Percentiles rank a stretch among this genome's conserved stretches.
Conservation (phyloP, 2,888 invertebrate genomes). For the Mimas tiliae region DNA sequence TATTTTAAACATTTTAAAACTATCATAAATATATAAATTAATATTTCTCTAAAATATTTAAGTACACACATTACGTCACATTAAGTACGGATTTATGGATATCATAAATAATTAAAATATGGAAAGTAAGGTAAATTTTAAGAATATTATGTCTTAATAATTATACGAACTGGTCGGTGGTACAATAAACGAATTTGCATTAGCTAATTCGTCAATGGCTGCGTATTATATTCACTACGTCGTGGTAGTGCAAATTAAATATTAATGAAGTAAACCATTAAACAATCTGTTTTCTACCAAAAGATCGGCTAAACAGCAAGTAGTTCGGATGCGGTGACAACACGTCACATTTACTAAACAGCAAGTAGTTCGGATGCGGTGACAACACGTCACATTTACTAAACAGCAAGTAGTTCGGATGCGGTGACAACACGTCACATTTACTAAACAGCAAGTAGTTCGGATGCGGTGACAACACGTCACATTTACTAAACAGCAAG, state of each 20-base stretch:
- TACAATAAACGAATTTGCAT: constrained; percentile 10
- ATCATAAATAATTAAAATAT: constrained; percentile 5
- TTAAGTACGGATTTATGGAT: constrained; percentile 13
- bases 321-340: too few relatives aligned
- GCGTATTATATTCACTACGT: neutral
- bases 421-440: too few relatives aligned
- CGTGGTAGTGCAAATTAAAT: neutral
- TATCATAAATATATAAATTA: constrained; percentile 17
- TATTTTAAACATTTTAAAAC: neutral
- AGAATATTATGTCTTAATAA: neutral
- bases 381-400: too few relatives aligned
- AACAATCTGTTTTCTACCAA: neutral
- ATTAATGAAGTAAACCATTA: neutral
- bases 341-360: too few relatives aligned
- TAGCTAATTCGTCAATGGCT: neutral
- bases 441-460: too few relatives aligned
- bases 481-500: too few relatives aligned
- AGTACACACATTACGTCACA: constrained; percentile 14
- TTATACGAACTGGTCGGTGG: constrained; percentile 24
- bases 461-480: too few relatives aligned
- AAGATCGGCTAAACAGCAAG: neutral
- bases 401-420: too few relatives aligned
- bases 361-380: too few relatives aligned
- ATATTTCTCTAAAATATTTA: constrained; percentile 13
- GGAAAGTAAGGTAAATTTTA: neutral